phyloP scores from a whole-genome alignment of 1,140 invertebrate species.

The Diabrotica virgifera region DNA sequence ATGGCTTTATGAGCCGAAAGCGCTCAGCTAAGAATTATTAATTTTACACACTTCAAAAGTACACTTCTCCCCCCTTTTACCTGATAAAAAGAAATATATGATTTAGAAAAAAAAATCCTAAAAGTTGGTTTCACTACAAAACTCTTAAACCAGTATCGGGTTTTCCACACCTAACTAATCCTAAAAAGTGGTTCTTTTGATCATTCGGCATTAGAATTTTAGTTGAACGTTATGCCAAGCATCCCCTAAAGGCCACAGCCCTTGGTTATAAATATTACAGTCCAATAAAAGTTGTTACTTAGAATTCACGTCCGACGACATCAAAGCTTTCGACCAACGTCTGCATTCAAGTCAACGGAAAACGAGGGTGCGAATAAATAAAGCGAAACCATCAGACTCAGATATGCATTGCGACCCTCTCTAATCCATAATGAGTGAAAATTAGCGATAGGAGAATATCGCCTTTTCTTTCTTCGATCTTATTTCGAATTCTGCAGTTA shows the following conservation, averaged over 20 bases:
- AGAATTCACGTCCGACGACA: conserved; percentile 41
- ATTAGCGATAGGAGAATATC: too few species aligned
- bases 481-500: too few species aligned
- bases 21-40: too few species aligned
- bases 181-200: conserved; percentile 1
- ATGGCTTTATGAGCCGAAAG: too few species aligned
- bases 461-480: too few species aligned
- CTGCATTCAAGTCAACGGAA: conserved; percentile 17
- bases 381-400: conserved; percentile 12
- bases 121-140: too few species aligned
- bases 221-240: conserved; percentile 24
- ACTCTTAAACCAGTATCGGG: too few species aligned
- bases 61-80: too few species aligned
- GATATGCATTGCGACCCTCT: conserved; percentile 11
- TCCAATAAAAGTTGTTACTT: conserved; percentile 50
- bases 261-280: conserved; percentile 47
- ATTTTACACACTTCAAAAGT: too few species aligned
- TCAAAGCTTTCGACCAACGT: conserved; percentile 34
- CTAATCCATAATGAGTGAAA: conserved; percentile 18
- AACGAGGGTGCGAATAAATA: conserved; percentile 36
- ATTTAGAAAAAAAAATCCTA: too few species aligned
- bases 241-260: conserved; percentile 25
- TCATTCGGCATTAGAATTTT: not conserved
- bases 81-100: too few species aligned
- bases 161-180: too few species aligned